phyloP scores from a whole-genome alignment of 2,797 vertebrate species.

The Geotria australis region DNA sequence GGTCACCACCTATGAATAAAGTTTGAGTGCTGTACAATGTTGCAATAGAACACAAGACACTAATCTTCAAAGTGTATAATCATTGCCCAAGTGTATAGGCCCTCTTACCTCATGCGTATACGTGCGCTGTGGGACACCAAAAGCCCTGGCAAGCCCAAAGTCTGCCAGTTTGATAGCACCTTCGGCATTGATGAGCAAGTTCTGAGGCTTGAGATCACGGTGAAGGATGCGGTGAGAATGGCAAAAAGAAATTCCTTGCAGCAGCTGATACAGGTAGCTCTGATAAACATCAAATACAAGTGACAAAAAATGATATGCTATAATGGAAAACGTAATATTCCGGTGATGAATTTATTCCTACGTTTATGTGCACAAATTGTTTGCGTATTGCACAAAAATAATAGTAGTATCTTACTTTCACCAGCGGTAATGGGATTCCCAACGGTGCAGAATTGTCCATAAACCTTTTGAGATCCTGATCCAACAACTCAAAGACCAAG shows the following conservation, averaged over 20 bases:
- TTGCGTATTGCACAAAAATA: no score
- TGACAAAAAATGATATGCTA: no score
- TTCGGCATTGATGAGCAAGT: constrained; percentile 69
- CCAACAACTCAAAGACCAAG: constrained; percentile 85
- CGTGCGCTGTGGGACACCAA: constrained; percentile 65
- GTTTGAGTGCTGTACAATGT: no score
- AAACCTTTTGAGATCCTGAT: constrained; percentile 88
- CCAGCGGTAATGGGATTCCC: constrained; percentile 50
- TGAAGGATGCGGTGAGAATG: constrained; percentile 77
- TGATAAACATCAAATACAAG: constrained; percentile 4
- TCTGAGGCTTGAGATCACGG: constrained; percentile 73
- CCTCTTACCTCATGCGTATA: constrained; percentile 54
- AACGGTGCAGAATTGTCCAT: constrained; percentile 55
- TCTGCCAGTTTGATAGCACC: constrained; percentile 79
- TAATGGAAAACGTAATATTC: no score
- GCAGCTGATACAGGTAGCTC: constrained; percentile 82
- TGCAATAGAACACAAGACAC: no score
- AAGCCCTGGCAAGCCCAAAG: constrained; percentile 65
- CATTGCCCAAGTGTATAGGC: no score
- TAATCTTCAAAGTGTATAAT: no score
- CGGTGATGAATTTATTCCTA: no score
- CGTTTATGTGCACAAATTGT: no score
- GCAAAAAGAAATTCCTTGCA: constrained; percentile 75
- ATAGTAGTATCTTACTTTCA: constrained; percentile 25
- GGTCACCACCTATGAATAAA: constrained; percentile 37